Conservation (phyloP, 1,140 invertebrate species). For the Nilaparvata lugens region DNA sequence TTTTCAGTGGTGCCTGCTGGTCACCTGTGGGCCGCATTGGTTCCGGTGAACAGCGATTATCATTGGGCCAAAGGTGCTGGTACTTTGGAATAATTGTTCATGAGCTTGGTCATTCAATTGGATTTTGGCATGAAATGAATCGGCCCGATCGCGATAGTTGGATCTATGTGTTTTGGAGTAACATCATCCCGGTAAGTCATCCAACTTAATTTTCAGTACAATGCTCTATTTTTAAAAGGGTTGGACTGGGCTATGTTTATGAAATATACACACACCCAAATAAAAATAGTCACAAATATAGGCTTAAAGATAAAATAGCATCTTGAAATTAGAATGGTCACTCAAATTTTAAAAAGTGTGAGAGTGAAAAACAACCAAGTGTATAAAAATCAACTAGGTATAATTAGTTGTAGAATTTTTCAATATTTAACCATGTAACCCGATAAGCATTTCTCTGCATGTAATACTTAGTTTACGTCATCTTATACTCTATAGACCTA, state of each 20-base stretch:
- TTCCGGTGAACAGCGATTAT: slow-evolving; percentile 29
- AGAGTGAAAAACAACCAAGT: too few species aligned
- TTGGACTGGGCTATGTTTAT: neutral
- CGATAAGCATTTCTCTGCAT: too few species aligned
- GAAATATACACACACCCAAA: too few species aligned
- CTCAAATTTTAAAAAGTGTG: too few species aligned
- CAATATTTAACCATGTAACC: too few species aligned
- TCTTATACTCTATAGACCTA: too few species aligned
- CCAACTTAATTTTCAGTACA: neutral
- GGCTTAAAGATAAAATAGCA: too few species aligned
- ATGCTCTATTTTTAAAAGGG: neutral
- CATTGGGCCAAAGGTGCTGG: slow-evolving; percentile 32
- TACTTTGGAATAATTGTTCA: slow-evolving; percentile 35
- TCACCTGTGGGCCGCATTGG: slow-evolving; percentile 32
- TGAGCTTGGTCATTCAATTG: slow-evolving; percentile 36
- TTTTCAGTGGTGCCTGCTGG: slow-evolving; percentile 32
- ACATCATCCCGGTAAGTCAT: slow-evolving; percentile 28
- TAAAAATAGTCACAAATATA: too few species aligned
- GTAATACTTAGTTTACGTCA: too few species aligned
- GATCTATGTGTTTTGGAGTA: slow-evolving; percentile 33
- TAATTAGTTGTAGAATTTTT: too few species aligned
- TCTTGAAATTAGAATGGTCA: too few species aligned
- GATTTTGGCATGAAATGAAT: slow-evolving; percentile 38
- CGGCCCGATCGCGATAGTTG: slow-evolving; percentile 36
- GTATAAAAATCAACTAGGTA: too few species aligned